These are phyloP conservation scores for Drosophila varians DNA, from an alignment of 1,140 invertebrate species.

Conservation along the genomic window DNA sequence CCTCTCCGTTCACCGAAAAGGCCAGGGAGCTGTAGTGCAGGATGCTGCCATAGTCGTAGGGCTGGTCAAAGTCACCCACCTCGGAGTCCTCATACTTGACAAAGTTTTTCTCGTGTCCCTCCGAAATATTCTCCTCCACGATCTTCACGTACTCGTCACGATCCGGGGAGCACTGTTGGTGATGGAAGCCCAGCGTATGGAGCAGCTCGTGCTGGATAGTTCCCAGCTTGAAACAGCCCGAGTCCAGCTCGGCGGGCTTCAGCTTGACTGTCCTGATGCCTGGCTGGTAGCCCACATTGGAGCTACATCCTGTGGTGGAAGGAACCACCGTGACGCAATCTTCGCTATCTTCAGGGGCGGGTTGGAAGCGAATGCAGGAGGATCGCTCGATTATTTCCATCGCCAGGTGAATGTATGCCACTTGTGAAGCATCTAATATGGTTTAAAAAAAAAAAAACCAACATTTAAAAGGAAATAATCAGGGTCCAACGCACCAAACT, in stretches of 20 bases:
- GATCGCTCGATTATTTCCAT: slow-evolving; percentile 79
- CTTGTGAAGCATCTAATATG: slow-evolving; percentile 22
- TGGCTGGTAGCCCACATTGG: slow-evolving; percentile 84
- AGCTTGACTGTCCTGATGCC: slow-evolving; percentile 82
- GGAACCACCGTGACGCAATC: slow-evolving; percentile 46
- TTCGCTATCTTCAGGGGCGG: slow-evolving; percentile 28
- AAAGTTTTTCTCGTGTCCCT: slow-evolving; percentile 85
- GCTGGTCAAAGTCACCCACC: slow-evolving; percentile 82
- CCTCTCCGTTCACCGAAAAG: slow-evolving; percentile 89
- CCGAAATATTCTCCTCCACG: slow-evolving; percentile 88
- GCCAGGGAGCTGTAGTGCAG: slow-evolving; percentile 89
- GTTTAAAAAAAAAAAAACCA: no score
- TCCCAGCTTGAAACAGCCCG: slow-evolving; percentile 79
- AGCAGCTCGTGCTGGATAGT: slow-evolving; percentile 88
- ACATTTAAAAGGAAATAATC: no score
- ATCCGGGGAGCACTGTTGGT: slow-evolving; percentile 89
- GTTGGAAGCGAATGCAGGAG: slow-evolving; percentile 65
- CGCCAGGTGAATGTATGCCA: slow-evolving; percentile 47
- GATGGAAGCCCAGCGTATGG: slow-evolving; percentile 88
- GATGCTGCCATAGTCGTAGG: slow-evolving; percentile 88
- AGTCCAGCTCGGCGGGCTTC: slow-evolving; percentile 48
- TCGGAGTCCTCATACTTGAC: slow-evolving; percentile 84
- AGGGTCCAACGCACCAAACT: slow-evolving; percentile 62
- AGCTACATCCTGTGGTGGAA: slow-evolving; percentile 82
- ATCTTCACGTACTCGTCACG: slow-evolving; percentile 89